A percentile compares a stretch with the other conserved stretches of the same genome.
Evolutionary conservation across 2,888 invertebrate genomes (phyloP).

Genomic region (Eilema griseolum): DNA sequence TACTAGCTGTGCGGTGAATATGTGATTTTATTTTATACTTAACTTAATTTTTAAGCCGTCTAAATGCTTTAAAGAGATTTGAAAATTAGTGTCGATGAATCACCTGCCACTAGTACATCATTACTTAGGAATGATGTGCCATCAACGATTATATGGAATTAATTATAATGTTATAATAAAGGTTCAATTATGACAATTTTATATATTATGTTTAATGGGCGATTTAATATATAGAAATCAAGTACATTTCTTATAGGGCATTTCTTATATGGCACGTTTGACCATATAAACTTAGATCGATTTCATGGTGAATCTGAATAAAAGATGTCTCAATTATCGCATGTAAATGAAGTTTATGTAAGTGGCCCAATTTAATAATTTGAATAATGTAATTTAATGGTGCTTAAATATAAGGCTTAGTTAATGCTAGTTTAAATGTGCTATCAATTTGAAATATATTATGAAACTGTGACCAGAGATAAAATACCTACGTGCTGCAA

Average conservation of each 20-base stretch:
- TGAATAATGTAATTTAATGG: slow-evolving; percentile 39
- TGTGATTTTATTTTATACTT: slow-evolving; percentile 10
- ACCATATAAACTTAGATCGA: not conserved
- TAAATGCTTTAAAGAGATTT: slow-evolving; percentile 16
- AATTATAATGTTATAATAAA: slow-evolving; percentile 9
- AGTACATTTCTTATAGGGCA: no score
- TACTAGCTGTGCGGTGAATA: slow-evolving; percentile 6
- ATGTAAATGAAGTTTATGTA: slow-evolving; percentile 4
- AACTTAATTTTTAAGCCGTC: slow-evolving; percentile 6
- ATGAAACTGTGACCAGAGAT: slow-evolving; percentile 6
- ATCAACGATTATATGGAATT: slow-evolving; percentile 36
- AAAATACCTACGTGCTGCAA: slow-evolving; percentile 5
- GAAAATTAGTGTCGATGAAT: slow-evolving; percentile 3
- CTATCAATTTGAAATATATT: slow-evolving; percentile 8
- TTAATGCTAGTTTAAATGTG: slow-evolving; percentile 16
- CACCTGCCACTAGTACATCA: slow-evolving; percentile 12
- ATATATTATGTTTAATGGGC: slow-evolving; percentile 9
- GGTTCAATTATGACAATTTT: slow-evolving; percentile 8
- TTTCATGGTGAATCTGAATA: slow-evolving; percentile 1
- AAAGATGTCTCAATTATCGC: not conserved
- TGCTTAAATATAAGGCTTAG: slow-evolving; percentile 48
- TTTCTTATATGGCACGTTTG: slow-evolving; percentile 9
- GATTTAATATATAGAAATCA: slow-evolving; percentile 14
- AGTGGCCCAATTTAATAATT: slow-evolving; percentile 6
- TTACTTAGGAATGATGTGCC: slow-evolving; percentile 40